phyloP scores from a whole-genome alignment of 2,888 invertebrate genomes.

The Ornithoptera priamus region DNA sequence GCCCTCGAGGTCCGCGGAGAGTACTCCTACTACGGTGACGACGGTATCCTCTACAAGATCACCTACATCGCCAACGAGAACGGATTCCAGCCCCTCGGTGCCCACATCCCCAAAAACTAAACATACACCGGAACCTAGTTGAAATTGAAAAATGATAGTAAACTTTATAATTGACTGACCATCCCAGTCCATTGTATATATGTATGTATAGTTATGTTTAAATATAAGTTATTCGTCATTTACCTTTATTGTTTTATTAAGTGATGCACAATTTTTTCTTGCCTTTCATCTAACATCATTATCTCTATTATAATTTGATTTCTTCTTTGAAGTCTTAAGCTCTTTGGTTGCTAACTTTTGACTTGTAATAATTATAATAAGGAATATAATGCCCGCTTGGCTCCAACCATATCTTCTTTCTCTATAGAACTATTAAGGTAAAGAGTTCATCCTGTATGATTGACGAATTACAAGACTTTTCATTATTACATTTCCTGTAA shows the following conservation, averaged over 20 bases:
- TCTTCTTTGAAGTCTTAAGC: too few relatives aligned
- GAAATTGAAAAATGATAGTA: neutral
- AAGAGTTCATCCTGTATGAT: too few relatives aligned
- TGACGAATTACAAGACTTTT: too few relatives aligned
- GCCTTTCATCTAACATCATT: too few relatives aligned
- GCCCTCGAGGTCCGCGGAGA: slow-evolving; percentile 69
- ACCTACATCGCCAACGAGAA: slow-evolving; percentile 74
- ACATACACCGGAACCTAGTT: neutral
- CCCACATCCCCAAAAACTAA: slow-evolving; percentile 48
- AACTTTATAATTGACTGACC: neutral
- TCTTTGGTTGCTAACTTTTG: too few relatives aligned
- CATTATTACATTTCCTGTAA: too few relatives aligned
- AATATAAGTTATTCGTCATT: slow-evolving; percentile 19
- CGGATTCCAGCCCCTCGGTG: slow-evolving; percentile 73
- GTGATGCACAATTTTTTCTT: too few relatives aligned
- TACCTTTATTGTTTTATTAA: neutral
- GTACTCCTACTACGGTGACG: slow-evolving; percentile 67
- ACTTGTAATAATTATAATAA: too few relatives aligned
- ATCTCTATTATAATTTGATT: too few relatives aligned
- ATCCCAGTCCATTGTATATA: neutral
- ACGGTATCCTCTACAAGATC: slow-evolving; percentile 69
- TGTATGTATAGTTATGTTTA: slow-evolving; percentile 3
- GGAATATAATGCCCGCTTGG: too few relatives aligned
- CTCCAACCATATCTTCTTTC: too few relatives aligned
- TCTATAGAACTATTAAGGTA: too few relatives aligned